Evolutionary conservation across 2,113 vertebrate genomes (phyloP).

Genomic region (Megalops atlanticus): DNA sequence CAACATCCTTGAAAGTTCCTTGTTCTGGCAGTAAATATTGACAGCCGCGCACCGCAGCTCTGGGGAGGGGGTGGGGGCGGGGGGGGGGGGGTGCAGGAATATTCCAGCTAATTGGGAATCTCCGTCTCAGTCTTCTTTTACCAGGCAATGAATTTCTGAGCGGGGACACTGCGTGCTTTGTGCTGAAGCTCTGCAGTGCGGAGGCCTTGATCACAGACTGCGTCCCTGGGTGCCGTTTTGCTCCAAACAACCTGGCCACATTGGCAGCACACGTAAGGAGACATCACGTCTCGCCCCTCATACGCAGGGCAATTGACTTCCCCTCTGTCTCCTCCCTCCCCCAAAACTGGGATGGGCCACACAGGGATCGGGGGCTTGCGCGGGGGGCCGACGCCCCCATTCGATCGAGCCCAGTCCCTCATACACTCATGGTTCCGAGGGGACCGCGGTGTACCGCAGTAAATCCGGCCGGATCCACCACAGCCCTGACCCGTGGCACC

Average conservation of each 20-base stretch:
- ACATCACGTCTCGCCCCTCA: too few relatives aligned
- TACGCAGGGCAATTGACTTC: too few relatives aligned
- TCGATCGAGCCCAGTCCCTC: neutral
- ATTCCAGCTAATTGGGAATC: conserved; percentile 58
- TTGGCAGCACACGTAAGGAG: too few relatives aligned
- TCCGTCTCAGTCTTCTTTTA: conserved; percentile 24
- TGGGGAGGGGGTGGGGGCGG: conserved; percentile 29
- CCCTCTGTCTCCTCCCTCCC: conserved; percentile 1
- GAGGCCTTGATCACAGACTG: neutral
- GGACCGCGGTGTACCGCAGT: conserved; percentile 12
- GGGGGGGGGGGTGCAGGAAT: neutral
- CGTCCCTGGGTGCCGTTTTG: neutral
- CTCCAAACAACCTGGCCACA: neutral
- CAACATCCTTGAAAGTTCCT: conserved; percentile 70
- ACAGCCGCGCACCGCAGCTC: conserved; percentile 58
- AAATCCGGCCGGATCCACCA: conserved; percentile 1
- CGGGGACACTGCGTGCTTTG: neutral
- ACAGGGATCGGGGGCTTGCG: conserved; percentile 1
- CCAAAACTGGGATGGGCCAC: neutral
- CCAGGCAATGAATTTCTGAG: neutral
- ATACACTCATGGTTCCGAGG: neutral
- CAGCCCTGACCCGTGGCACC: neutral
- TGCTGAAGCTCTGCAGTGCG: neutral
- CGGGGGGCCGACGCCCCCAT: neutral
- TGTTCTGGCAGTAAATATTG: conserved; percentile 70